Evolutionary conservation across 2,888 invertebrate species (phyloP).

Genomic region (Harmothoe impar): DNA sequence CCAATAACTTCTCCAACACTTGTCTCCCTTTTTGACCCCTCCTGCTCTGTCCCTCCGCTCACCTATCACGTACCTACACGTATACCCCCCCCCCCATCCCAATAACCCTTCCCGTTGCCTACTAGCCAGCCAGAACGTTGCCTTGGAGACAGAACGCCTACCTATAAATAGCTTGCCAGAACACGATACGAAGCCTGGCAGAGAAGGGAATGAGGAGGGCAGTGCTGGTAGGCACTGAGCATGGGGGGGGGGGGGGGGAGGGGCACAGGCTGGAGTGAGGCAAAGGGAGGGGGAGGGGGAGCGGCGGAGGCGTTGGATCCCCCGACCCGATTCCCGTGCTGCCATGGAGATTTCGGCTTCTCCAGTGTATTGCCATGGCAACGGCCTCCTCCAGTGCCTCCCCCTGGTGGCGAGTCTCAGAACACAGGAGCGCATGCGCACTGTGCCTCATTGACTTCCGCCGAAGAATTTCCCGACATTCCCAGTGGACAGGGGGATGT

Average conservation of each 20-base stretch:
- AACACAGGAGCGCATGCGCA: not conserved
- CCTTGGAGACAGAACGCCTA: constrained; percentile 23
- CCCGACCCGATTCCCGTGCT: not conserved
- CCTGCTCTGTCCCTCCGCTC: no score
- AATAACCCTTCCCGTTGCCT: not conserved
- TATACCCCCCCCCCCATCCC: not conserved
- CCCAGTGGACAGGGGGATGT: constrained; percentile 19
- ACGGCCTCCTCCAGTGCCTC: not conserved
- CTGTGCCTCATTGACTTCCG: not conserved
- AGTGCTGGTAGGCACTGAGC: not conserved
- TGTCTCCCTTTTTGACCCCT: no score
- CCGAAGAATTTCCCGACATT: constrained; percentile 15
- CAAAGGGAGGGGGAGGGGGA: no score
- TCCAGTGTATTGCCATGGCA: not conserved
- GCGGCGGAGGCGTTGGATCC: no score
- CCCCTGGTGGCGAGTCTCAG: constrained; percentile 5
- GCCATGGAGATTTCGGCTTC: not conserved
- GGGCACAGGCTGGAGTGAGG: no score
- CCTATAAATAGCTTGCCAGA: constrained; percentile 8
- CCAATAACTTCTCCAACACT: no score
- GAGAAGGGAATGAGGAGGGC: not conserved
- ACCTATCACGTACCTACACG: no score
- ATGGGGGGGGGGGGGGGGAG: no score
- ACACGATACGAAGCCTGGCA: not conserved
- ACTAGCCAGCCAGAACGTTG: not conserved